A percentile compares a stretch with the other conserved stretches of the same genome.
These are phyloP conservation scores for Helicoverpa zea DNA, from an alignment of 1,140 invertebrate genomes.

Conservation along the genomic window DNA sequence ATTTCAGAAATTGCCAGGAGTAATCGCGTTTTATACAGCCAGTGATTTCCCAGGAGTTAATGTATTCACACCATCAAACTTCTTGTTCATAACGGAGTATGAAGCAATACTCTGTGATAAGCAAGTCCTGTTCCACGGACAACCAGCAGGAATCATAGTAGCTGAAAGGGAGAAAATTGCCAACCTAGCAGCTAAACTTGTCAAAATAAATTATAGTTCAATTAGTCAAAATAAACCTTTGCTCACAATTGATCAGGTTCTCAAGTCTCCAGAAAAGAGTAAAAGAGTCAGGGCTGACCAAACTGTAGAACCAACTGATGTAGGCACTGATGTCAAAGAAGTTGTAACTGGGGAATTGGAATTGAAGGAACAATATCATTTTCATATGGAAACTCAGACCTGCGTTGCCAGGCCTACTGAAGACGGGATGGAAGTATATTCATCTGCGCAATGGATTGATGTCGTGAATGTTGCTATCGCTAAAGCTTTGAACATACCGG, in stretches of 20 bases:
- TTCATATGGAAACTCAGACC: conserved; percentile 88
- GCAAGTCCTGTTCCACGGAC: conserved; percentile 89
- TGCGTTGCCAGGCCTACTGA: conserved; percentile 89
- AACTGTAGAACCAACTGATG: conserved; percentile 71
- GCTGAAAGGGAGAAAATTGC: conserved; percentile 89
- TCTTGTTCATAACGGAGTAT: conserved; percentile 72
- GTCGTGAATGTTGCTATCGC: conserved; percentile 88
- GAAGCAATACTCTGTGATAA: conserved; percentile 86
- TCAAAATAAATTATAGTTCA: conserved; percentile 89
- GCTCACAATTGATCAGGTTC: conserved; percentile 71
- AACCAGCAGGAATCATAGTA: conserved; percentile 92
- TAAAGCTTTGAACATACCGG: conserved; percentile 85
- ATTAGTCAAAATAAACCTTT: conserved; percentile 67
- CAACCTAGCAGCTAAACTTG: conserved; percentile 88
- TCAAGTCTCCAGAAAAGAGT: conserved; percentile 70
- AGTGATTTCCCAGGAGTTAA: conserved; percentile 92
- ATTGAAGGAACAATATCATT: conserved; percentile 80
- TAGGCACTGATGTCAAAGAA: conserved; percentile 75
- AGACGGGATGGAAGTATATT: conserved; percentile 90
- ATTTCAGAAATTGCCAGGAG: conserved; percentile 88
- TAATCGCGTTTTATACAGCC: conserved; percentile 89
- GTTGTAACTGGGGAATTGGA: conserved; percentile 71
- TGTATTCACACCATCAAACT: conserved; percentile 73
- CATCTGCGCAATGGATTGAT: conserved; percentile 90
- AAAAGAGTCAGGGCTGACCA: conserved; percentile 65